Evolutionary conservation across 2,113 vertebrate genomes (phyloP), one percentile per base, ranked within the genome.

Genomic region (Phylloscopus trochiloides): DNA sequence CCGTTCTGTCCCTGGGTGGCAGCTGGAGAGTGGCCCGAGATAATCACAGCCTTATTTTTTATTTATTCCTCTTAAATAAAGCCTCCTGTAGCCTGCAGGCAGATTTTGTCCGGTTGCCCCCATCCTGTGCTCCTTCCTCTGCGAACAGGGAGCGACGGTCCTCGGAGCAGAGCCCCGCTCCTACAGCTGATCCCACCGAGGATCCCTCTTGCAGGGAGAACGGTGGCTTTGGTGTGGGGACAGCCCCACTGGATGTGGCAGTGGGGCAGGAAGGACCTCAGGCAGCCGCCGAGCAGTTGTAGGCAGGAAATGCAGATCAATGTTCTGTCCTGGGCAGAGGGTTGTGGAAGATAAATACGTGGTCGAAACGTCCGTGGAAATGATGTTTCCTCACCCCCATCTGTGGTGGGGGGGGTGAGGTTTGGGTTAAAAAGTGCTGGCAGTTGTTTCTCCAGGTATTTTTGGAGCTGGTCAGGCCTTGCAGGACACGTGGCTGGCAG

Each of bases 51-150:
- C 42, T 75, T 83, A 65, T 88, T 93, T 79, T 76, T 94, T 88
- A 73, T 95, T 96, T 91, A 81, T 94, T 96, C 88, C 70, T 76
- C 79, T 91, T 85, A 91, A 94, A 92, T 92, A 94, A 95, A 95
- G 76, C 73, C 80, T 91, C 43, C 90, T 51, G 13, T 74, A 73
- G 79, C 92, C 94, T 66, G 79, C 47, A 31, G 94, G 83, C 88
- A 74, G 91, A 36, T 86, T 80, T 81, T 81, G 72, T 83, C 54
- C 16, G 0, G 28, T 70, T 45, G 50, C 31, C 31, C 71, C 76
- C 61, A 5, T 70, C 91, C 71, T 17, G 32, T 20, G 67, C 51
- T 86, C 38, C 38, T 55, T 14, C 14, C 43, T 63, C 24, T 82
- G 74, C 58, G 12, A 11, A 22, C 16, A 1, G 75, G 63, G 50